phyloP scores from a whole-genome alignment of 2,797 vertebrate genomes.

The Parambassis ranga region DNA sequence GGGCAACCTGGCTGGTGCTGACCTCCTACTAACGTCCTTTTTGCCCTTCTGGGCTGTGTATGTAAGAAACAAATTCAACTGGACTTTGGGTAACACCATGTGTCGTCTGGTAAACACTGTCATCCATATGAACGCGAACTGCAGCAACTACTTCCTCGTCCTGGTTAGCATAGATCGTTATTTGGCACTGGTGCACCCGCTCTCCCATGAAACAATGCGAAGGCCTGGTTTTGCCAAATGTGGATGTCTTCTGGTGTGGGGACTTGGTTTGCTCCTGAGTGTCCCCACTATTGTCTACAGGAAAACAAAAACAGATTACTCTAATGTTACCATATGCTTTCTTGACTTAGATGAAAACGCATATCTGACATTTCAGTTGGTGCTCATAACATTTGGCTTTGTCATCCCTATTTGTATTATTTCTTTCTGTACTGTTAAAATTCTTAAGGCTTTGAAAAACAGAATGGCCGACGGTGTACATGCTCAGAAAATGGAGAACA shows the following conservation, averaged over 20 bases:
- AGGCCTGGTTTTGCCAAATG: conserved; percentile 67
- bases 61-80: conserved; percentile 62
- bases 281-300: conserved; percentile 70
- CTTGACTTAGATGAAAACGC: background rate
- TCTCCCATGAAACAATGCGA: conserved; percentile 59
- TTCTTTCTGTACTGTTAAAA: conserved; percentile 76
- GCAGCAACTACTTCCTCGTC: conserved; percentile 85
- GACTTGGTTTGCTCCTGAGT: conserved; percentile 69
- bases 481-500: conserved; percentile 51
- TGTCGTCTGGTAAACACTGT: conserved; percentile 67
- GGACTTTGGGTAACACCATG: conserved; percentile 73
- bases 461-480: conserved; percentile 11
- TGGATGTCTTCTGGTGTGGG: conserved; percentile 79
- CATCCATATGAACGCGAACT: conserved; percentile 77
- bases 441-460: conserved; percentile 67
- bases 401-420: conserved; percentile 77
- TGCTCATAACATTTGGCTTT: conserved; percentile 64
- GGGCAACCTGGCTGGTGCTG: conserved; percentile 83
- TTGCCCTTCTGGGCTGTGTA: conserved; percentile 84
- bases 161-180: conserved; percentile 82
- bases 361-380: background rate
- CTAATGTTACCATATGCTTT: conserved; percentile 55
- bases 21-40: conserved; percentile 77
- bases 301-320: conserved; percentile 6
- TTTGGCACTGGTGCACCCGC: conserved; percentile 70